Conservation (phyloP, 2,113 vertebrate genomes). For the Scalopus aquaticus region DNA sequence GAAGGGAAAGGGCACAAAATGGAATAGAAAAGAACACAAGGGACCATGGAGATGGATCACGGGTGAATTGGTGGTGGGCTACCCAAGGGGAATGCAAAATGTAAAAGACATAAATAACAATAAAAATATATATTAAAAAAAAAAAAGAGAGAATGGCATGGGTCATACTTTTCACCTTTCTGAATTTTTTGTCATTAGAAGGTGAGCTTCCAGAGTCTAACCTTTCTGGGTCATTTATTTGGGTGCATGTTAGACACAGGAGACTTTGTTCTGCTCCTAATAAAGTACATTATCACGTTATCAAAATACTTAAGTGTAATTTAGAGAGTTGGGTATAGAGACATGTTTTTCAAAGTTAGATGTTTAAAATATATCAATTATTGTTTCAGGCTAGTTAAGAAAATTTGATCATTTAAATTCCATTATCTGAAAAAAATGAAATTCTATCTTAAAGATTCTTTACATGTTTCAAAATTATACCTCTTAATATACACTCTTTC, state of each 20-base stretch:
- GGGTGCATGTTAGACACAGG: neutral
- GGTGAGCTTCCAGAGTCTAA: neutral
- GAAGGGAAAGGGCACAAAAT: too few relatives aligned
- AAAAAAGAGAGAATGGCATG: neutral
- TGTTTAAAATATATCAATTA: neutral
- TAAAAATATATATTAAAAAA: too few relatives aligned
- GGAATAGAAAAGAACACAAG: too few relatives aligned
- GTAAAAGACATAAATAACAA: too few relatives aligned
- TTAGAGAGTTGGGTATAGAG: neutral
- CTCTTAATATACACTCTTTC: neutral
- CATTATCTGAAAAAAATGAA: neutral
- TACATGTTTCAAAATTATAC: neutral
- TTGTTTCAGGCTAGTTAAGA: neutral
- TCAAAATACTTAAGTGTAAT: neutral
- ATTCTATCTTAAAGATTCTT: neutral
- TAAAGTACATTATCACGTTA: neutral
- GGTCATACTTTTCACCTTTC: neutral
- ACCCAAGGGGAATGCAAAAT: too few relatives aligned
- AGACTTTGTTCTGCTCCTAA: neutral
- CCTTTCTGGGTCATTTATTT: neutral
- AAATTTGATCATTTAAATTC: neutral
- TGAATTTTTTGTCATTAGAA: neutral
- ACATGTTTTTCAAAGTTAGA: neutral
- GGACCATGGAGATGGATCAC: too few relatives aligned
- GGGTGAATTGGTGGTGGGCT: too few relatives aligned